Conservation (phyloP, 2,797 vertebrate species). For the Acrossocheilus fasciatus region DNA sequence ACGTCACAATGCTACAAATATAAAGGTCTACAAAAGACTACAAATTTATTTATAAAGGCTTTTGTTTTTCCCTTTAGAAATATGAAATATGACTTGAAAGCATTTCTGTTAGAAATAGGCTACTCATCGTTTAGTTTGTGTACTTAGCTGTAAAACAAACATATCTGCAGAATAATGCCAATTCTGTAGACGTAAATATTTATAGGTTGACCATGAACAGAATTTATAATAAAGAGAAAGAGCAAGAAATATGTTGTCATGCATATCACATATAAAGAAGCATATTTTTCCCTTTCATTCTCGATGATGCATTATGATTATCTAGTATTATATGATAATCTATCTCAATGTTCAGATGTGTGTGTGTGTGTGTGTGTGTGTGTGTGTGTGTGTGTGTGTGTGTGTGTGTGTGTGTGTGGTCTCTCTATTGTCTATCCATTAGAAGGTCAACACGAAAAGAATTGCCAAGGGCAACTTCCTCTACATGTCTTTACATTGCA, state of each 20-base stretch:
- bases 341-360: neutral
- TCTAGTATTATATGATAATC: neutral
- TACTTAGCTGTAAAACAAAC: neutral
- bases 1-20: neutral
- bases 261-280: neutral
- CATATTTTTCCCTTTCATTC: conserved; percentile 10
- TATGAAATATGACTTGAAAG: neutral
- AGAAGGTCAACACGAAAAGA: conserved; percentile 43
- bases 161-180: neutral
- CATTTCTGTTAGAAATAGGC: too few relatives aligned
- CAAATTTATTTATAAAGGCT: neutral
- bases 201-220: neutral
- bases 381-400: conserved; percentile 27
- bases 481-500: conserved; percentile 37
- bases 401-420: conserved; percentile 46
- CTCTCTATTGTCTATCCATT: conserved; percentile 37
- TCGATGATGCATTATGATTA: neutral
- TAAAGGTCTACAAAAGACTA: neutral
- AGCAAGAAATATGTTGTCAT: neutral
- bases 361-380: conserved; percentile 6
- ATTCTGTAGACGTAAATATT: neutral
- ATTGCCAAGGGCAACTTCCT: conserved; percentile 50
- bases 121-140: neutral
- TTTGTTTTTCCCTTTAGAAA: neutral
- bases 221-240: neutral